Conservation (phyloP, 2,888 invertebrate species). For the Eledone cirrhosa region DNA sequence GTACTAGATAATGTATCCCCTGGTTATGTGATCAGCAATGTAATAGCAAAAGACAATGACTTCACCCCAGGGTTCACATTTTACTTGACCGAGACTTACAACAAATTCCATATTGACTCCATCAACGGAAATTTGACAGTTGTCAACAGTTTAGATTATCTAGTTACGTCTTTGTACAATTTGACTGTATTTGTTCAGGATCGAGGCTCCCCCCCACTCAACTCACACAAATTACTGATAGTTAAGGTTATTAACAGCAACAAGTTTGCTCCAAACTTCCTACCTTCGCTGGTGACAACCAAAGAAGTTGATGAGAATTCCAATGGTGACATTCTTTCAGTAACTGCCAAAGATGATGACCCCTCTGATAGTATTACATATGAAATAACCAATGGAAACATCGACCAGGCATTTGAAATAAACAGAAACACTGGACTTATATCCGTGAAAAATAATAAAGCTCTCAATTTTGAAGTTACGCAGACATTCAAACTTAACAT, state of each 20-base stretch:
- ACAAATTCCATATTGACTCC: background rate
- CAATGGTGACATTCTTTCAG: background rate
- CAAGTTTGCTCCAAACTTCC: background rate
- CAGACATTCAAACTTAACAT: background rate
- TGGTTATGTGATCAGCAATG: too few relatives aligned
- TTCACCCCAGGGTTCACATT: background rate
- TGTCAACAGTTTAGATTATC: background rate
- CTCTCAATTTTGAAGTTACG: background rate
- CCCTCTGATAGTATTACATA: background rate
- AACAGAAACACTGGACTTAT: background rate
- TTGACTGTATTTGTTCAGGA: background rate
- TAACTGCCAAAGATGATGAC: background rate
- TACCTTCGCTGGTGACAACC: too few relatives aligned
- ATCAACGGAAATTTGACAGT: background rate
- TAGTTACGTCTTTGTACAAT: background rate
- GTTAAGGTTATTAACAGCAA: background rate
- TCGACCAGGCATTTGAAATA: constrained; percentile 1
- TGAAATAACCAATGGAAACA: background rate
- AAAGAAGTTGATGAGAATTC: background rate
- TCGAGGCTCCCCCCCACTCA: background rate
- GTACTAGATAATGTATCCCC: too few relatives aligned
- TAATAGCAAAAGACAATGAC: background rate
- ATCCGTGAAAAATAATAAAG: background rate
- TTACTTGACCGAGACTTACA: background rate
- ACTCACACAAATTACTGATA: background rate